These are phyloP conservation scores for Sesamia inferens DNA, from an alignment of 2,888 invertebrate genomes.

Conservation along the genomic window DNA sequence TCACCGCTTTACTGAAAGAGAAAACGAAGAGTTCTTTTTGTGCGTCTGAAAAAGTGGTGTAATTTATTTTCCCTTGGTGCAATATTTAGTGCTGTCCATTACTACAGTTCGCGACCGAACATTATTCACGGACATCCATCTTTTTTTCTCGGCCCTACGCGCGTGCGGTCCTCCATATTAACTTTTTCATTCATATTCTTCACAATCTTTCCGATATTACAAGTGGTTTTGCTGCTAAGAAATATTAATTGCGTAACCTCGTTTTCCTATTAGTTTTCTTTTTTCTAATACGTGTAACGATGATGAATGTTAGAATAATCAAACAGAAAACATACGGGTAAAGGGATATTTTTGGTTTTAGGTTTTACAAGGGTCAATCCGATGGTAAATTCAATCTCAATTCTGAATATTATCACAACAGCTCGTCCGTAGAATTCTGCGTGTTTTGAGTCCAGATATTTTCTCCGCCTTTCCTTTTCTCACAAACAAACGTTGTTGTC, in stretches of 20 bases:
- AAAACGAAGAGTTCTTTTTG: slow-evolving; percentile 87
- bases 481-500: slow-evolving; percentile 38
- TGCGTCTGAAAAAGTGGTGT: slow-evolving; percentile 87
- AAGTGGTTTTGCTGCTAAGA: slow-evolving; percentile 67
- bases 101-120: slow-evolving; percentile 89
- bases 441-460: neutral
- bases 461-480: slow-evolving; percentile 20
- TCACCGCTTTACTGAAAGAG: slow-evolving; percentile 80
- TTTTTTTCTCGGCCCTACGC: slow-evolving; percentile 83
- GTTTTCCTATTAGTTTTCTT: slow-evolving; percentile 46
- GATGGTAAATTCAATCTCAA: neutral
- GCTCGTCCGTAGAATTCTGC: neutral
- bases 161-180: slow-evolving; percentile 83
- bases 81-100: slow-evolving; percentile 90
- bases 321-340: neutral
- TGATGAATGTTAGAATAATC: slow-evolving; percentile 3
- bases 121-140: slow-evolving; percentile 88
- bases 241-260: slow-evolving; percentile 61
- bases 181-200: slow-evolving; percentile 85
- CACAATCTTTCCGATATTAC: slow-evolving; percentile 78
- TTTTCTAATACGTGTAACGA: slow-evolving; percentile 16
- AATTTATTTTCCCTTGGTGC: slow-evolving; percentile 89
- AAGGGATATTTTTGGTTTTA: neutral
- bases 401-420: neutral
- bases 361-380: neutral